Conservation (phyloP, 2,797 vertebrate genomes). For the Chaunax sp. region DNA sequence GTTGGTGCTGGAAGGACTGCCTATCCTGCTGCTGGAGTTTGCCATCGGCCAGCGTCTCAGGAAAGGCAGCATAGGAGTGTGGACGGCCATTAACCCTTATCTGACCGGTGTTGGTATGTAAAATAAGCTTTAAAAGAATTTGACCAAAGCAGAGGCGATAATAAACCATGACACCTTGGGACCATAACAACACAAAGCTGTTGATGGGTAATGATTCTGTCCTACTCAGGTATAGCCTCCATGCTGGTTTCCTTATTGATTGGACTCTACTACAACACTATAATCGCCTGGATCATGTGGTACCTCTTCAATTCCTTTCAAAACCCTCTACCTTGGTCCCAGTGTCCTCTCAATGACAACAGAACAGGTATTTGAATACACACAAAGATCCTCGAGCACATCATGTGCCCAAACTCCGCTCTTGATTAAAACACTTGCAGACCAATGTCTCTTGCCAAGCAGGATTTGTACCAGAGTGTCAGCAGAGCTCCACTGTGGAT, state of each 20-base stretch:
- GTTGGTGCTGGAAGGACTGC: conserved; percentile 92
- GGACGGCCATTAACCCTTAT: conserved; percentile 88
- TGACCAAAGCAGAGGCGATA: background rate
- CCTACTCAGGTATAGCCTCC: conserved; percentile 86
- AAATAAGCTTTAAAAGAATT: background rate
- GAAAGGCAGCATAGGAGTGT: conserved; percentile 89
- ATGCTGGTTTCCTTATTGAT: conserved; percentile 91
- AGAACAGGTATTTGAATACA: conserved; percentile 82
- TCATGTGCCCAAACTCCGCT: background rate
- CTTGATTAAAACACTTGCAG: background rate
- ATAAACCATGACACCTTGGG: background rate
- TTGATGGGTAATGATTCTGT: background rate
- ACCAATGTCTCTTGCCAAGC: conserved; percentile 22
- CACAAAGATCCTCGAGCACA: background rate
- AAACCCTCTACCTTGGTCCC: conserved; percentile 90
- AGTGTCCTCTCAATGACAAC: conserved; percentile 85
- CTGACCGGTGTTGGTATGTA: conserved; percentile 90
- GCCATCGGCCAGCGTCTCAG: conserved; percentile 94
- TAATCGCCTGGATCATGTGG: conserved; percentile 95
- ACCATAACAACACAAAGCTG: background rate
- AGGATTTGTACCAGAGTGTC: conserved; percentile 87
- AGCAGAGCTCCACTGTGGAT: conserved; percentile 88
- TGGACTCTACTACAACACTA: conserved; percentile 92
- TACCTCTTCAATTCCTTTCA: conserved; percentile 98
- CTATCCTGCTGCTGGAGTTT: conserved; percentile 93